A percentile compares a stretch with the other conserved stretches of the same genome.
Evolutionary conservation across 2,888 invertebrate species (phyloP).

Genomic region (Scrobipalpa atriplicella): DNA sequence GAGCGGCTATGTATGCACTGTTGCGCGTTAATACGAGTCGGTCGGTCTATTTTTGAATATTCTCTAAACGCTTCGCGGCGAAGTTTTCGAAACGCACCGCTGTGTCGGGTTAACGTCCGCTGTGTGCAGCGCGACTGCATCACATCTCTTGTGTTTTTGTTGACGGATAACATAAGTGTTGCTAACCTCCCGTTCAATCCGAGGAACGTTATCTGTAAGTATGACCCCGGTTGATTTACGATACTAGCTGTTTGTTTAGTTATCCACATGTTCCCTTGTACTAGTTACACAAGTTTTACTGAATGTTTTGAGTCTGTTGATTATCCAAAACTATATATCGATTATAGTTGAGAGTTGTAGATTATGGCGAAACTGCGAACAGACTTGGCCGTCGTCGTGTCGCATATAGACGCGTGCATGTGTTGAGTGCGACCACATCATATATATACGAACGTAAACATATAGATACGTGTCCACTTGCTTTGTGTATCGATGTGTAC

Average conservation of each 20-base stretch:
- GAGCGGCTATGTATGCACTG: constrained; percentile 53
- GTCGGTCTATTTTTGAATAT: constrained; percentile 81
- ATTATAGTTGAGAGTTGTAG: constrained; percentile 37
- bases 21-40: constrained; percentile 65
- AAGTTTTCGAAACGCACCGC: constrained; percentile 81
- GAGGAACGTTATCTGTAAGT: constrained; percentile 79
- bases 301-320: constrained; percentile 47
- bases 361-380: constrained; percentile 41
- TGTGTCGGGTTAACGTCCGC: constrained; percentile 79
- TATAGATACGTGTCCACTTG: constrained; percentile 35
- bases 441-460: constrained; percentile 45
- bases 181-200: constrained; percentile 66
- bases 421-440: constrained; percentile 44
- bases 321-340: constrained; percentile 43
- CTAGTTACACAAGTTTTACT: constrained; percentile 28
- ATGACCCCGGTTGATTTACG: constrained; percentile 77
- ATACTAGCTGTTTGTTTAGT: constrained; percentile 65
- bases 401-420: constrained; percentile 47
- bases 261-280: constrained; percentile 36
- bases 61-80: constrained; percentile 76
- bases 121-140: constrained; percentile 75
- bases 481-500: constrained; percentile 34
- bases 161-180: constrained; percentile 76
- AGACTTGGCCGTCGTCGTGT: constrained; percentile 44
- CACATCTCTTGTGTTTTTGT: constrained; percentile 78